Conservation (phyloP, 2,113 vertebrate species). For the Lophius piscatorius region DNA sequence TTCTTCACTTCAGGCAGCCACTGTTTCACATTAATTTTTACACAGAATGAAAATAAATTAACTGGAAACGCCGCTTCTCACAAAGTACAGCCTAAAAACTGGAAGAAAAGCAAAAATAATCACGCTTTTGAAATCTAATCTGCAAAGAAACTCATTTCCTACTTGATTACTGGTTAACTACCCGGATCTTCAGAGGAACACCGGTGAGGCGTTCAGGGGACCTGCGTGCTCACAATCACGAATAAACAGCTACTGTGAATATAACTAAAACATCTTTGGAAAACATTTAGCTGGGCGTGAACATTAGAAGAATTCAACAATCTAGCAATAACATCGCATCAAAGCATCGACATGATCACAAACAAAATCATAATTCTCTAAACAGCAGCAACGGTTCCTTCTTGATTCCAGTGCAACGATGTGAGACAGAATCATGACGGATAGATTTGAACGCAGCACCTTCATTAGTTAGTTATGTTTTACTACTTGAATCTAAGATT, state of each 20-base stretch:
- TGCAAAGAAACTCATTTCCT: too few relatives aligned
- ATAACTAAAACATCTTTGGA: constrained; percentile 23
- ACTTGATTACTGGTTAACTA: too few relatives aligned
- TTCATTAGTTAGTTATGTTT: not conserved
- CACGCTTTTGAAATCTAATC: too few relatives aligned
- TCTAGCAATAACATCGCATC: not conserved
- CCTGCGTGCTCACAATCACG: constrained; percentile 5
- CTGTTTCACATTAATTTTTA: too few relatives aligned
- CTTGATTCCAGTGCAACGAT: constrained; percentile 59
- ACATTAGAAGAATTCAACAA: not conserved
- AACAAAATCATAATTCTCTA: constrained; percentile 4
- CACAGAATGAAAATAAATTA: too few relatives aligned
- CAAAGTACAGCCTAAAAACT: too few relatives aligned
- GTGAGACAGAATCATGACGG: not conserved
- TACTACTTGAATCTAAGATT: constrained; percentile 4
- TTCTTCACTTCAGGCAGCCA: too few relatives aligned
- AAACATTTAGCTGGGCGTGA: not conserved
- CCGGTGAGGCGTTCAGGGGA: not conserved
- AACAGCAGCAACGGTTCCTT: constrained; percentile 26
- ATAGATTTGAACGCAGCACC: not conserved
- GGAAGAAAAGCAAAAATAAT: too few relatives aligned
- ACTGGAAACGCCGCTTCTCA: too few relatives aligned
- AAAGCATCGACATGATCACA: constrained; percentile 17
- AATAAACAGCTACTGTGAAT: constrained; percentile 11
- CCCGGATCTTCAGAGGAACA: too few relatives aligned